phyloP scores from a whole-genome alignment of 2,113 vertebrate genomes.

The Macquaria australasica region DNA sequence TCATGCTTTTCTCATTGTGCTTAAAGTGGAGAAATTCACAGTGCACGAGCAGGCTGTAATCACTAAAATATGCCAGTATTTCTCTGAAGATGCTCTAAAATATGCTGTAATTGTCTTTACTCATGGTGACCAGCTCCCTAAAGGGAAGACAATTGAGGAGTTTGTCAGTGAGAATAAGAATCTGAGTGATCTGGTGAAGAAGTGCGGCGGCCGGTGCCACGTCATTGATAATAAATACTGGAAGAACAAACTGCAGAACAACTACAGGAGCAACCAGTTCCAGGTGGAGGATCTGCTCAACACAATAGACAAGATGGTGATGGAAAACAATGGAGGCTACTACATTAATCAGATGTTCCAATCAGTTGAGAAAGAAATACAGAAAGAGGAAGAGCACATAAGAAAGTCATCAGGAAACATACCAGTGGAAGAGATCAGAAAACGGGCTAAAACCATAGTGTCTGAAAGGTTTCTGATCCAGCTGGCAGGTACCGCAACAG shows the following conservation, averaged over 20 bases:
- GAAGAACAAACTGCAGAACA: slow-evolving; percentile 1
- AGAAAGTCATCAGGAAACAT: neutral
- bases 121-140: slow-evolving; percentile 40
- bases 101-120: slow-evolving; percentile 68
- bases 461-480: neutral
- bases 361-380: slow-evolving; percentile 7
- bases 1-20: slow-evolving; percentile 72
- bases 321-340: slow-evolving; percentile 2
- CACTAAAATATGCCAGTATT: slow-evolving; percentile 4
- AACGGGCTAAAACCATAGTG: slow-evolving; percentile 68
- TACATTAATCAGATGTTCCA: slow-evolving; percentile 60
- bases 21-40: slow-evolving; percentile 55
- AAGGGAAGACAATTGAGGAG: slow-evolving; percentile 42
- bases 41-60: slow-evolving; percentile 37
- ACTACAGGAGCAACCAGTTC: slow-evolving; percentile 53
- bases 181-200: slow-evolving; percentile 48
- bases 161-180: slow-evolving; percentile 41
- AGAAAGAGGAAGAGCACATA: neutral
- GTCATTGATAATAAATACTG: slow-evolving; percentile 71
- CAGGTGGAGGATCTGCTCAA: slow-evolving; percentile 52
- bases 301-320: slow-evolving; percentile 60
- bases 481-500: slow-evolving; percentile 33
- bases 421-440: neutral
- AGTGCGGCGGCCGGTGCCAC: slow-evolving; percentile 58
- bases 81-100: slow-evolving; percentile 59